Evolutionary conservation across 2,797 vertebrate species (phyloP), one percentile per base, ranked within the genome.

Genomic region (Enteromius treurensis): DNA sequence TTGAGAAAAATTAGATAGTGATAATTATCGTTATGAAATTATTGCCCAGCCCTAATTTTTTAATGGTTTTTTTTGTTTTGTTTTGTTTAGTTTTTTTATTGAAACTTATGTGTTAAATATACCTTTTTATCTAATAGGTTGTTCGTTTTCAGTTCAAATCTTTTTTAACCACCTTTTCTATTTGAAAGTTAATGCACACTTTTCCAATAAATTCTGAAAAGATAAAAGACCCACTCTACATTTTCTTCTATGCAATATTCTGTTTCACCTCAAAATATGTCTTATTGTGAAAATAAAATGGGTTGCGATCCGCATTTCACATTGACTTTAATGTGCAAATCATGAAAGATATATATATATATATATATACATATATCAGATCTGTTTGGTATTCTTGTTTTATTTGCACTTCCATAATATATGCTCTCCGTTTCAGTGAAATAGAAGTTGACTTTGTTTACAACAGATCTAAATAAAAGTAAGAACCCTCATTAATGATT

Each of bases 381-480:
- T 13, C 1, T 45, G 51, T 13, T 45, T 47, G 51, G 37, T n/a
- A 23, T 49, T 5, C 21, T 29, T 60, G 60, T 76, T 58, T 21
- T 47, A 40, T 40, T 29, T 29, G 11, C 68, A 23, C 40, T 51
- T 60, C 45, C 17, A n/a, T 15, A 67, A 23, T 40, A 19, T 80
- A 69, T 21, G 32, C 49, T 65, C 29, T 76, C 21, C 17, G 8
- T 60, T 78, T 58, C 19, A 32, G 15, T 68, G 62, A 84, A 78
- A 45, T 55, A 47, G 34, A 82, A 82, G 60, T 86, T 80, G 64
- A 80, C 77, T 86, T 68, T 71, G 65, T 74, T 77, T 76, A 68
- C 71, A 74, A 62, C 49, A 70, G 60, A 82, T 73, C 34, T 67
- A 17, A 62, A 79, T 70, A 79, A 82, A 86, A 49, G 80, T 70